Base-by-base conservation (phyloP, 2,888 invertebrate genomes). In the Melieria crassipennis region DNA sequence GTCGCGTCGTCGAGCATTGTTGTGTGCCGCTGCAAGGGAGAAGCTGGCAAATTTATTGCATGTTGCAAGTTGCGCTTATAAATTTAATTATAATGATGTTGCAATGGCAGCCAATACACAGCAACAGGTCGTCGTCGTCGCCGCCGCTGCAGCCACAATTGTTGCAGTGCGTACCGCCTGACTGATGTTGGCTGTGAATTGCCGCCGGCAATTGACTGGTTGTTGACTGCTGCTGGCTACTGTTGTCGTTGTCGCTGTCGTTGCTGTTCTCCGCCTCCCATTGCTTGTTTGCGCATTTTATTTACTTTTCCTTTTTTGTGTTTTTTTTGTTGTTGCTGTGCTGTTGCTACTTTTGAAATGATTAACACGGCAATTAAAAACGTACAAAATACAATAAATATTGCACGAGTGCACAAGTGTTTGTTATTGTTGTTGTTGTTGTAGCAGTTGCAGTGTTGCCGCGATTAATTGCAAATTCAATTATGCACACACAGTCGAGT, bases 21-120 rank as follows among this genome's bases (percentile, higher is more conserved):
- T 71, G 65, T 75, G 13, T 75, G 70, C 67, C 42, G 1, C 56
- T 30, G 30, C 30, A 30, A 30, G 30, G 30, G 30, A 30, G 30
- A 30, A 30, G 30, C 30, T 30, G 30, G 30, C 30, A 30, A 30
- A 75, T 74, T 74, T 73, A 73, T 75, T 75, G 75, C 75, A 71
- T 72, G 58, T 64, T 71, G 70, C 69, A 77, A 72, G 69, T 71
- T 76, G 68, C 42, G 48, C 30, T 57, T 43, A 47, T 48, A 48
- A 69, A 69, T 47, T 63, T 57, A 63, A 69, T 63, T 69, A 57
- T 48, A 47, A 47, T 48, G 56, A 30, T 60, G 43, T 13, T 43
- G 43, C 50, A 52, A 52, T 43, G 55, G 55, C 45, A 30, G 30
- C 30, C 30, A 30, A 30, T 2, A 30, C 30, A 30, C 30, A 30